These are phyloP conservation scores for Sussaba pulchella DNA, from an alignment of 2,888 invertebrate genomes.

Conservation along the genomic window DNA sequence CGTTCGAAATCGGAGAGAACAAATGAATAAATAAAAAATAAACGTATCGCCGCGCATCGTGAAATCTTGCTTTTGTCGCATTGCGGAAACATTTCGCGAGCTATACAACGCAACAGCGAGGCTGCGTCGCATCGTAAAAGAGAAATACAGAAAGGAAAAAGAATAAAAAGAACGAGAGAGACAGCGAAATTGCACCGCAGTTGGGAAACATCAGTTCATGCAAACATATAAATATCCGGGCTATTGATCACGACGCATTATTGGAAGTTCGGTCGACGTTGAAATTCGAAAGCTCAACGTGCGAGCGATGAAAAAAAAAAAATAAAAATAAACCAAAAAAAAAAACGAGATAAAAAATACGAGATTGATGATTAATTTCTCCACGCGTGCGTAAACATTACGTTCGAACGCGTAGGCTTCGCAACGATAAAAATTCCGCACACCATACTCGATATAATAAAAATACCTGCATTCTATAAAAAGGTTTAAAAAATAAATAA, in stretches of 20 bases:
- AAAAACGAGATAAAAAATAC: conserved; percentile 63
- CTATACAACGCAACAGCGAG: conserved; percentile 11
- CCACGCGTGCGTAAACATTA: not conserved
- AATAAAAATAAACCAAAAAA: conserved; percentile 65
- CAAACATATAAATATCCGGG: conserved; percentile 68
- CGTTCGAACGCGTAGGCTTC: not conserved
- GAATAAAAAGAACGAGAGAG: conserved; percentile 24
- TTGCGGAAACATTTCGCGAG: conserved; percentile 1
- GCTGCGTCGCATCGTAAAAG: conserved; percentile 4
- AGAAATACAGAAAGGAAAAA: conserved; percentile 19
- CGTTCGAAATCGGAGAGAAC: conserved; percentile 7
- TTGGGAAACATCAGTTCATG: conserved; percentile 62
- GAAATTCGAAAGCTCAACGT: conserved; percentile 21
- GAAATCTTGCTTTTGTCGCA: conserved; percentile 16
- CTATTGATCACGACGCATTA: conserved; percentile 44
- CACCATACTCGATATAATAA: conserved; percentile 69
- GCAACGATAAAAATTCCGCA: conserved; percentile 20
- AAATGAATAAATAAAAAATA: too few relatives aligned
- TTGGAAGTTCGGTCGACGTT: conserved; percentile 25
- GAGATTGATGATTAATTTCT: conserved; percentile 15
- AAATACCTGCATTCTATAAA: conserved; percentile 53
- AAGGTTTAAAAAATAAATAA: too few relatives aligned
- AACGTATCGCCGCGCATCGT: not conserved
- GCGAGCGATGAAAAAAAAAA: conserved; percentile 55
- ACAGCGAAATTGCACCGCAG: conserved; percentile 12